Conservation (phyloP, 2,888 invertebrate species). For the Drosophila vallismaia region DNA sequence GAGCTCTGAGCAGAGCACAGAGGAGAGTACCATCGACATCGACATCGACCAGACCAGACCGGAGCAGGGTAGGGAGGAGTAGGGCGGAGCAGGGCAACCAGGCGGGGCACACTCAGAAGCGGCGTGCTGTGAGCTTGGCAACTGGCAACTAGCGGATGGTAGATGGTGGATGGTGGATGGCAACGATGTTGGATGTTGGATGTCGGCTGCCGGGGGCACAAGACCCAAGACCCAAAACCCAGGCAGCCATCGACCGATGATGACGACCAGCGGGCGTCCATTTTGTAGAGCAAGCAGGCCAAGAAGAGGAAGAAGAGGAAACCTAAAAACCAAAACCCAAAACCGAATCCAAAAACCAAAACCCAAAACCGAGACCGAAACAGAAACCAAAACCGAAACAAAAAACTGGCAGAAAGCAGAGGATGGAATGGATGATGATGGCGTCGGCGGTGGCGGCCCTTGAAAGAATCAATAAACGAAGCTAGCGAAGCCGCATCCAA, state of each 20-base stretch:
- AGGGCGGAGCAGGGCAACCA: constrained; percentile 17
- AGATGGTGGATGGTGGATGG: constrained; percentile 55
- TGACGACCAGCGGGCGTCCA: constrained; percentile 62
- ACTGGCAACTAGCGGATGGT: constrained; percentile 63
- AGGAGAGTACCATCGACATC: too few species aligned
- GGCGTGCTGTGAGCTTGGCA: constrained; percentile 58
- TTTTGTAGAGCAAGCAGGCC: constrained; percentile 51
- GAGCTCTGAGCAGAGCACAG: constrained; percentile 14
- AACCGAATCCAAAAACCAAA: too few species aligned
- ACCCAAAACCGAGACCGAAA: too few species aligned
- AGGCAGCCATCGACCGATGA: constrained; percentile 21
- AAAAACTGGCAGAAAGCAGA: not conserved
- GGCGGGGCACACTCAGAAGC: constrained; percentile 58
- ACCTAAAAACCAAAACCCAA: too few species aligned
- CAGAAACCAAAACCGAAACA: too few species aligned
- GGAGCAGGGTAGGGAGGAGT: constrained; percentile 11
- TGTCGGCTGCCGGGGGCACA: constrained; percentile 68
- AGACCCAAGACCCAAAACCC: constrained; percentile 24
- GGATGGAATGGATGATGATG: not conserved
- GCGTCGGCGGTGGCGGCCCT: constrained; percentile 35
- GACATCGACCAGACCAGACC: constrained; percentile 31
- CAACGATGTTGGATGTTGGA: constrained; percentile 39
- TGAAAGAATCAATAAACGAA: constrained; percentile 73
- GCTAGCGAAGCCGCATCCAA: constrained; percentile 73
- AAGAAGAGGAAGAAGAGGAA: constrained; percentile 51